These are phyloP conservation scores for Sebastes iracundus DNA, from an alignment of 2,797 vertebrate species.

Conservation along the genomic window DNA sequence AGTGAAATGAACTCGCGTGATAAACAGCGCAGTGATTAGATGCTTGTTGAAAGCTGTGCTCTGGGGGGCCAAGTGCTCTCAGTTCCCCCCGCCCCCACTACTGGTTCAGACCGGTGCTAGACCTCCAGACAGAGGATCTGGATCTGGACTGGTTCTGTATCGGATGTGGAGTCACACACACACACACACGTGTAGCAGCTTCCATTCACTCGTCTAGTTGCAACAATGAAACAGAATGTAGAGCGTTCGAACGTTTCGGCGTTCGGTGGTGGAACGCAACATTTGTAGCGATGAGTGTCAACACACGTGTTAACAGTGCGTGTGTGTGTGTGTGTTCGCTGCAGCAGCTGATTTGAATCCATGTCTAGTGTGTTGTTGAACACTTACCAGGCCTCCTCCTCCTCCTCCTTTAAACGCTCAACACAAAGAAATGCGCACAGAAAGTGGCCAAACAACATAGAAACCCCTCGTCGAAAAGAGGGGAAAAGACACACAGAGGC, in stretches of 20 bases:
- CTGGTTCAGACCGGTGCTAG: neutral
- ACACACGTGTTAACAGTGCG: neutral
- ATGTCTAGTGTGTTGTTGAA: neutral
- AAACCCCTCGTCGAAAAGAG: neutral
- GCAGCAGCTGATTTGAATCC: slow-evolving; percentile 12
- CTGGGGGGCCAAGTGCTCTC: no score
- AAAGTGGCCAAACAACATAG: slow-evolving; percentile 16
- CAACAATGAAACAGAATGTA: neutral
- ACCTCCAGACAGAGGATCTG: neutral
- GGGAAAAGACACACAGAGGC: neutral
- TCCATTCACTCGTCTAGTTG: neutral
- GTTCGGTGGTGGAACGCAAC: neutral
- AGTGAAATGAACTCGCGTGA: neutral
- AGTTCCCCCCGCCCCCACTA: neutral
- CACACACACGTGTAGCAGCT: neutral
- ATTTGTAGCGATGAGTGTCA: neutral
- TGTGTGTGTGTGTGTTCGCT: neutral
- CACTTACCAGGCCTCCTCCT: slow-evolving; percentile 64
- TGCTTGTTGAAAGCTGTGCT: neutral
- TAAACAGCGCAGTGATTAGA: neutral
- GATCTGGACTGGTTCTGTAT: neutral
- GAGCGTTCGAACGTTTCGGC: neutral
- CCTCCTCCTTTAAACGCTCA: slow-evolving; percentile 14
- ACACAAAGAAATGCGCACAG: slow-evolving; percentile 43
- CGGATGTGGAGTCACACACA: neutral